Conservation (phyloP, 2,888 invertebrate species). For the Biston stratarius region DNA sequence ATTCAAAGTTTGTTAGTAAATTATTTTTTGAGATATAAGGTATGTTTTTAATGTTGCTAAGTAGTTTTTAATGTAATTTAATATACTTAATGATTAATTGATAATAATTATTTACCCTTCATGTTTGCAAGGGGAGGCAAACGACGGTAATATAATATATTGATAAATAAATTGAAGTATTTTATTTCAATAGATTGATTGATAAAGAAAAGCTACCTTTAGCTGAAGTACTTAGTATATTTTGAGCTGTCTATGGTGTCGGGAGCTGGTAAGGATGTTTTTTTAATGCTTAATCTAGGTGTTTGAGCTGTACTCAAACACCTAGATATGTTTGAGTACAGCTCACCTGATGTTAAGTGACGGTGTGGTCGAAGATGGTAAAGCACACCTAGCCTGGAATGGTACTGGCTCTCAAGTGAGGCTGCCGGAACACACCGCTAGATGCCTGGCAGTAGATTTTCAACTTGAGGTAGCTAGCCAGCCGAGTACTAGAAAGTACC, state of each 20-base stretch:
- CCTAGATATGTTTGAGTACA: no score
- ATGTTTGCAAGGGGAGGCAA: conserved; percentile 69
- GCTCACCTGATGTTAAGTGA: no score
- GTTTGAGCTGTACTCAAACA: no score
- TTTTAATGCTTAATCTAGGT: no score
- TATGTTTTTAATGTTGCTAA: conserved; percentile 82
- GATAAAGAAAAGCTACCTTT: neutral
- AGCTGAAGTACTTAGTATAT: neutral
- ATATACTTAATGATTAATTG: conserved; percentile 69
- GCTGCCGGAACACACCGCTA: no score
- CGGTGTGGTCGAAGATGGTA: no score
- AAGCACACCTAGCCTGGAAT: no score
- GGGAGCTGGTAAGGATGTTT: no score
- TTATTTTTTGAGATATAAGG: conserved; percentile 85
- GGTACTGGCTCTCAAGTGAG: no score
- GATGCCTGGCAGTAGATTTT: no score
- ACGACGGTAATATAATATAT: conserved; percentile 79
- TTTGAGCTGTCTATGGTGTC: neutral
- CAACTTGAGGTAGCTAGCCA: no score
- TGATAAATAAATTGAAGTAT: conserved; percentile 54
- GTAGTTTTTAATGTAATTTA: conserved; percentile 84
- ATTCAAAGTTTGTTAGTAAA: conserved; percentile 81
- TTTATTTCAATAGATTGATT: conserved; percentile 54
- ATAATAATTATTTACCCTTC: conserved; percentile 76
- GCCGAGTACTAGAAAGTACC: no score